Base-by-base conservation (phyloP, 1,140 invertebrate genomes). In the Aphelenchoides fujianensis region DNA sequence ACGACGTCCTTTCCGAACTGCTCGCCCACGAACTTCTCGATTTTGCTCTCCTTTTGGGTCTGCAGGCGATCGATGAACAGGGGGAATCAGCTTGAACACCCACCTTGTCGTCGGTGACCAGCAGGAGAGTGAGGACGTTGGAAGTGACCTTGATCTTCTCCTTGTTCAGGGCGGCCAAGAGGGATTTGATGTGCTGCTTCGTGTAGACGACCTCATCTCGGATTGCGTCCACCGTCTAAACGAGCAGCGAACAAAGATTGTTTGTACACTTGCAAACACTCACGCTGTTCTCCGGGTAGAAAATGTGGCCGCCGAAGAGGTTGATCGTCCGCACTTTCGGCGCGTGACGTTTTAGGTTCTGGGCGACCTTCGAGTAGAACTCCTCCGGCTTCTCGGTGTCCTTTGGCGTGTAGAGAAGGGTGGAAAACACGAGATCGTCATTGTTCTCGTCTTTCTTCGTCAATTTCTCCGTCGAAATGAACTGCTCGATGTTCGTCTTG, bases 21-120 rank as follows among this genome's bases (percentile, higher is more conserved):
- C 34, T 59, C 19, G 55, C 5, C 55, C 28, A 59, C 23, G 19
- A 59, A 7, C 55, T 59, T 19, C 23, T 59, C 55, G 34, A 59
- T 7, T 23, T 59, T 59, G 55, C 55, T 59, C 55, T 59, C 55
- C 23, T 59, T 59, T 59, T 59, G 55, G 7, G 5, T 59, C 23
- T 59, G 28, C n/a, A n/a, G n/a, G n/a, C n/a, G n/a, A n/a, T n/a
- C n/a, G n/a, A n/a, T n/a, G n/a, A n/a, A n/a, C n/a, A n/a, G n/a
- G n/a, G n/a, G n/a, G n/a, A n/a, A n/a, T n/a, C n/a, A n/a, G n/a
- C n/a, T n/a, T n/a, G n/a, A n/a, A n/a, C n/a, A n/a, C n/a, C n/a
- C n/a, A n/a, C n/a, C n/a, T n/a, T n/a, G 34, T 59, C 55, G 55
- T 59, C 55, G 5, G 23, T 32, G 7, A 59, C 55, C 27, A 59